These are phyloP conservation scores for Denticeps clupeoides DNA, from an alignment of 2,797 vertebrate genomes.

Conservation along the genomic window DNA sequence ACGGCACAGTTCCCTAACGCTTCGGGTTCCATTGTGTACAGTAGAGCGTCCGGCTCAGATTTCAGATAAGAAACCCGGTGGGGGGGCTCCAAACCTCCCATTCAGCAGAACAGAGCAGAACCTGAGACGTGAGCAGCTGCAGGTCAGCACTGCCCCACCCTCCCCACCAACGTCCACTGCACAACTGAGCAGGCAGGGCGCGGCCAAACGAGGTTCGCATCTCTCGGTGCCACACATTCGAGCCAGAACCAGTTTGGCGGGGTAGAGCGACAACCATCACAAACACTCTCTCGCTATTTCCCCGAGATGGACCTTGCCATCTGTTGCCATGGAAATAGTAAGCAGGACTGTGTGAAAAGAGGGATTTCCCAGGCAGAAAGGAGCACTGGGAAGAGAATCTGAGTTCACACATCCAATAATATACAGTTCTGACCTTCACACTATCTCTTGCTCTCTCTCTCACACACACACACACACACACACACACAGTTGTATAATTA, in stretches of 20 bases:
- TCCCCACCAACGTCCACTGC: conserved; percentile 29
- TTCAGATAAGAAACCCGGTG: conserved; percentile 38
- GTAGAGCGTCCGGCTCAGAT: conserved; percentile 32
- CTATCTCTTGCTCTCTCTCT: too few relatives aligned
- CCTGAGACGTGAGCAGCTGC: background rate
- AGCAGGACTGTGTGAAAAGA: conserved; percentile 8
- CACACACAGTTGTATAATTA: background rate
- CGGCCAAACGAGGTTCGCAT: conserved; percentile 9
- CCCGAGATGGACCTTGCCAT: conserved; percentile 22
- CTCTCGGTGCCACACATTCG: too few relatives aligned
- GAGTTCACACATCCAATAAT: too few relatives aligned
- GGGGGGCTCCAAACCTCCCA: conserved; percentile 36
- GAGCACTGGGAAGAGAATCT: background rate
- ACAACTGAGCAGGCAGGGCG: conserved; percentile 14
- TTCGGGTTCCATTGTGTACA: conserved; percentile 3
- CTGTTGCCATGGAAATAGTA: conserved; percentile 36
- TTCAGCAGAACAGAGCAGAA: conserved; percentile 41
- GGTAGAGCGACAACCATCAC: conserved; percentile 1
- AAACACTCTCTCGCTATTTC: background rate
- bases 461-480: background rate
- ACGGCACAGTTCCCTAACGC: conserved; percentile 2
- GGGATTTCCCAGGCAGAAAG: conserved; percentile 6
- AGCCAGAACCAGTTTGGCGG: conserved; percentile 1
- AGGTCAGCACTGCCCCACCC: background rate
- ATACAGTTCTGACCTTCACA: too few relatives aligned